Evolutionary conservation across 2,888 invertebrate species (phyloP).

Genomic region (Drepanosiphum platanoidis): DNA sequence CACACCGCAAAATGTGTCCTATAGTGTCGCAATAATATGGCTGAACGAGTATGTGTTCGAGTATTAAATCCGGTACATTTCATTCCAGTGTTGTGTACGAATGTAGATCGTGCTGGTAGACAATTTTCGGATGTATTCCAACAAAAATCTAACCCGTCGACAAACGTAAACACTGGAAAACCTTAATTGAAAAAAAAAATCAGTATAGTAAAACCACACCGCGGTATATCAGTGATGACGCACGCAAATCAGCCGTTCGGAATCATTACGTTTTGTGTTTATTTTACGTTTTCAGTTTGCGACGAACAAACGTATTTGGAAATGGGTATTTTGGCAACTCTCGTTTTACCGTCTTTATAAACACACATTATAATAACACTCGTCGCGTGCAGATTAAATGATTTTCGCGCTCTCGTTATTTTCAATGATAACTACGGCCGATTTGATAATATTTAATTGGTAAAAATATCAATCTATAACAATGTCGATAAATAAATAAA

Average conservation of each 20-base stretch:
- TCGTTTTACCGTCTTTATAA: not conserved
- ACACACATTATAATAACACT: not conserved
- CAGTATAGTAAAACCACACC: not conserved
- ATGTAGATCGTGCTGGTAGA: not conserved
- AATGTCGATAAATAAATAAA: too few relatives aligned
- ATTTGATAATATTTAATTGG: too few relatives aligned
- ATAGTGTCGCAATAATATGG: conserved; percentile 53
- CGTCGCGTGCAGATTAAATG: too few relatives aligned
- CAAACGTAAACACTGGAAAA: not conserved
- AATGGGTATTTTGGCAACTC: not conserved
- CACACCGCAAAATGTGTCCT: conserved; percentile 56
- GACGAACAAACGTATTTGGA: too few relatives aligned
- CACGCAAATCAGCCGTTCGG: not conserved
- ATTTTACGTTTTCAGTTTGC: too few relatives aligned
- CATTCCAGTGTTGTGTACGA: not conserved
- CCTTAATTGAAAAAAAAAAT: too few relatives aligned
- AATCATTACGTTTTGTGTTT: too few relatives aligned
- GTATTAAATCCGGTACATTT: conserved; percentile 24
- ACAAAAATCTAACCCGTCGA: not conserved
- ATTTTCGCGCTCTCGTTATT: too few relatives aligned
- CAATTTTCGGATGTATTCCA: not conserved
- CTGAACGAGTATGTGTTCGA: conserved; percentile 32
- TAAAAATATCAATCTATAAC: too few relatives aligned
- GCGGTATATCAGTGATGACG: not conserved
- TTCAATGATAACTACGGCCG: too few relatives aligned